These are phyloP conservation scores for Acropora tenuis DNA, from an alignment of 64 coral and sea anemone genomes.

Conservation along the genomic window DNA sequence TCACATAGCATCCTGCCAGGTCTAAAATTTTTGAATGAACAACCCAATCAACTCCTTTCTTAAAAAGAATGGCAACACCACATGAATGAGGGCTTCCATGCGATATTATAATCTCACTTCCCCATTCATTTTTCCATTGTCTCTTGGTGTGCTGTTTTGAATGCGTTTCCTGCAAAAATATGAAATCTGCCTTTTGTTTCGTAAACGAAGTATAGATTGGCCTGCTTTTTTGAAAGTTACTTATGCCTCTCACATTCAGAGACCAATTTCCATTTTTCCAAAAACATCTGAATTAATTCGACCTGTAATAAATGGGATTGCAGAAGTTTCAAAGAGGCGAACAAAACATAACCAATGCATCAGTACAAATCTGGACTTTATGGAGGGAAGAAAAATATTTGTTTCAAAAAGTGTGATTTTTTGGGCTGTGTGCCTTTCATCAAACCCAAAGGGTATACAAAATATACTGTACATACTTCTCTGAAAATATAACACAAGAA, in stretches of 20 bases:
- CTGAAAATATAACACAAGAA: too few species aligned
- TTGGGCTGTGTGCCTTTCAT: too few species aligned
- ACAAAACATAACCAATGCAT: background rate
- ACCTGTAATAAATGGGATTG: background rate
- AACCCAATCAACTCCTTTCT: background rate
- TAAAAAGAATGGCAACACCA: background rate
- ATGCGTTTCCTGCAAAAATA: background rate
- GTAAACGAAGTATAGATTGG: background rate
- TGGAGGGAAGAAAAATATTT: background rate
- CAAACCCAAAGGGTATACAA: too few species aligned
- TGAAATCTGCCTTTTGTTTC: background rate
- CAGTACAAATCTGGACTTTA: background rate
- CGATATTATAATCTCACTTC: background rate
- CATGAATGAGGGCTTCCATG: background rate
- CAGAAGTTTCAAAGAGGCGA: background rate
- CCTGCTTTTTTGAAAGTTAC: background rate
- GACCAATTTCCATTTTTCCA: background rate
- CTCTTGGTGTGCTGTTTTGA: background rate
- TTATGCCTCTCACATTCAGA: background rate
- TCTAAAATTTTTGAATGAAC: background rate
- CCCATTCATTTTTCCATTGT: background rate
- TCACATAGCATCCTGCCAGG: background rate
- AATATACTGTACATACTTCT: too few species aligned
- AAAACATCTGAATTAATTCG: background rate
- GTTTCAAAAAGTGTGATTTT: background rate